A percentile compares a stretch with the other conserved stretches of the same genome.
These are phyloP conservation scores for Drosophila rhopaloa DNA, from an alignment of 1,140 invertebrate species.

Conservation along the genomic window DNA sequence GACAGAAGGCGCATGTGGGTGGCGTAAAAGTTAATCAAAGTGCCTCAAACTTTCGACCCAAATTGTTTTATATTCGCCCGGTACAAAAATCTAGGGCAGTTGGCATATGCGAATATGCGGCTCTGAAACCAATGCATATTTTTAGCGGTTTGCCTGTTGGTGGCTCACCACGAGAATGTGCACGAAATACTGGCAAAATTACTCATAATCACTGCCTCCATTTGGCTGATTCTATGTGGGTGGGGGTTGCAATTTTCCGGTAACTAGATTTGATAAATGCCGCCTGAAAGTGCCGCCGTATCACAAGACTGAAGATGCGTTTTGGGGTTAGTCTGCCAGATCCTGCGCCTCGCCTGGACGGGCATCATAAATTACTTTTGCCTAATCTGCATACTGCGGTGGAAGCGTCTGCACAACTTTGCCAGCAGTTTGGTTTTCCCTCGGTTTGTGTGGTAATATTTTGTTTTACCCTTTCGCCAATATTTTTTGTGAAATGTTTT, in stretches of 20 bases:
- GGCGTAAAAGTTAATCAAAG: constrained; percentile 72
- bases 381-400: constrained; percentile 69
- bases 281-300: constrained; percentile 28
- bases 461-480: neutral
- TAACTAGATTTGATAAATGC: constrained; percentile 68
- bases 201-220: constrained; percentile 42
- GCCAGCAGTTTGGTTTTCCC: constrained; percentile 6
- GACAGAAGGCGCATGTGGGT: neutral
- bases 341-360: constrained; percentile 41
- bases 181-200: constrained; percentile 33
- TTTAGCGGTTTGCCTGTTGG: constrained; percentile 48
- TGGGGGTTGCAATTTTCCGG: constrained; percentile 63
- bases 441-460: constrained; percentile 17
- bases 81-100: neutral
- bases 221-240: constrained; percentile 14
- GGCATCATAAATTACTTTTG: constrained; percentile 73
- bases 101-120: constrained; percentile 4
- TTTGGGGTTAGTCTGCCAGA: constrained; percentile 6
- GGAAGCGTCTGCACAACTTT: constrained; percentile 24
- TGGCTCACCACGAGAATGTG: constrained; percentile 31
- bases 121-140: constrained; percentile 33
- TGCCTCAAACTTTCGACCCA: constrained; percentile 50
- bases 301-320: too few species aligned
- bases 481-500: neutral
- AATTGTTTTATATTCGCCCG: constrained; percentile 36